Evolutionary conservation across 1,140 invertebrate species (phyloP), one percentile per base, ranked within the genome.

Genomic region (Adoxophyes honmai): DNA sequence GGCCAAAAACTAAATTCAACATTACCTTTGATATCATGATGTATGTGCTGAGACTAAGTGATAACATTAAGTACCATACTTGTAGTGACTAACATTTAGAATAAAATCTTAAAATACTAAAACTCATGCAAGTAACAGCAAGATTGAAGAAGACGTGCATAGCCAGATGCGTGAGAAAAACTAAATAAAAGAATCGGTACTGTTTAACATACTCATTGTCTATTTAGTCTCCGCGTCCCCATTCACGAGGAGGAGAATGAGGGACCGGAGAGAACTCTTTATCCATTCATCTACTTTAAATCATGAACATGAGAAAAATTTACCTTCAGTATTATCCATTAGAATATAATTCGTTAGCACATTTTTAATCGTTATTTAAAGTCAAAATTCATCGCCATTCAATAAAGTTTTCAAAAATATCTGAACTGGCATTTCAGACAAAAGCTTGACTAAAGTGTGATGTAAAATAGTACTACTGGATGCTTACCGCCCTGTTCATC

Each of bases 401-500:
- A 76, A 78, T 74, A 71, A 78, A 68, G 67, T 78, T 68, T 78
- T 64, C 64, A 75, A 83, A 77, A 75, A 70, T 74, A 79, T 80
- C 70, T 68, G 75, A 75, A 85, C 57, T 80, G 78, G 82, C 78
- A 81, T 78, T 75, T 81, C 75, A 77, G 70, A 84, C 73, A 80
- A 67, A 87, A 88, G 83, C 83, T 81, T 70, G 78, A 79, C 83
- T 86, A 88, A 80, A 70, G 75, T 81, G 72, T 85, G 80, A 86
- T 88, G 76, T 83, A 82, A 74, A 84, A 74, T 79, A 85, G 72
- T 83, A 81, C 84, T 88, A 83, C 79, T 85, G 82, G 89, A 91
- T 91, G 92, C 95, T 96, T 96, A 96, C 95, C 95, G 94, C 95
- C 95, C 96, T 96, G 95, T 91, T 96, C 95, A 93, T 96, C 94